Base-by-base conservation (phyloP, 2,113 vertebrate species). In the Gymnorhina tibicen region DNA sequence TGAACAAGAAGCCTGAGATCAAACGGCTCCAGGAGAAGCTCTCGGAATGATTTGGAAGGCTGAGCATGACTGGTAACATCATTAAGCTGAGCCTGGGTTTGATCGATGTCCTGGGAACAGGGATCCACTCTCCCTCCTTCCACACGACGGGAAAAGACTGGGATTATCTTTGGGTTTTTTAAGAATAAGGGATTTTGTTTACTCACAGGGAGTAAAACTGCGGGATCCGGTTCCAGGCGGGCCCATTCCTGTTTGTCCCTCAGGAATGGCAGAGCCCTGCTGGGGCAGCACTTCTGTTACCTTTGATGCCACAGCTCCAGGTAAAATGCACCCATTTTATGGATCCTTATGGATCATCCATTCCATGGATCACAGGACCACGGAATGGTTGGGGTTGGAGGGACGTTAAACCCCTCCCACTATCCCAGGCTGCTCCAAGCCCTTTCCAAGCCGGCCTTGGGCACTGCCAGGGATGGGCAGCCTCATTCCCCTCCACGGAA, bases 391-490 rank as follows among this genome's bases (percentile, higher is more conserved):
- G 24, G 23, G n/a, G 23, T 35, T 59, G 56, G 56, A 49, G 16
- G 28, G n/a, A 30, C 10, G 3, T 33, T 3, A 16, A 24, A 39
- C 8, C 56, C 35, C 44, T 67, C 1, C 53, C 39, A 9, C 33
- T 16, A 1, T 9, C 44, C 68, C 59, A 44, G 32, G 52, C 7
- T 64, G 21, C 22, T 44, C 68, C 77, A 6, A 26, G 7, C 13
- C 35, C 19, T 9, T 4, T 33, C 72, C 60, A 73, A 0, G 8
- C 50, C 37, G 32, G 15, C 59, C 50, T 15, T 0, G 77, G 33
- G 0, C 60, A 59, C 14, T 59, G 0, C 16, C 59, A 66, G 67
- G 32, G 22, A 1, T 33, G 27, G 37, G 19, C 13, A n/a, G 1
- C 13, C 52, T 53, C 59, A 1, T 44, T 26, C 1, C 22, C 69